Evolutionary conservation across 2,797 vertebrate genomes (phyloP), one percentile per base, ranked within the genome.

Genomic region (Mormyrops boulengeri): DNA sequence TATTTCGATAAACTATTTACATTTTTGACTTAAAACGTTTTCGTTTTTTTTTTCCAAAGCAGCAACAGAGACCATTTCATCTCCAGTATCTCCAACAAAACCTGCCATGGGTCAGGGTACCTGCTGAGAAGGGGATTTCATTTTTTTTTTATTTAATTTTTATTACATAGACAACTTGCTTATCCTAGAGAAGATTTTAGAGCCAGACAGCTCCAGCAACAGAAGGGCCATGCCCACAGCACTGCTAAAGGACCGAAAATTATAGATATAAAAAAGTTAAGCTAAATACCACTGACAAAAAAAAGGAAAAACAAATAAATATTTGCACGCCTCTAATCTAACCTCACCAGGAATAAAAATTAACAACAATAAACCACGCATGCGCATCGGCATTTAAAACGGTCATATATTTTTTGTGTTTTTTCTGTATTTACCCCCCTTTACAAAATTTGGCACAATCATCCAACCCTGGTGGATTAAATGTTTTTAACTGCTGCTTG

Each of bases 1-100:
- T 97, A 97, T 97, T 97, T 97, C 97, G 97, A 99, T 99, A 99
- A 99, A 99, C 97, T 99, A 99, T 99, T 98, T 99, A 99, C 99
- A 99, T 98, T 98, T 99, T 97, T 97, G 97, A 99, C 97, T 99
- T 99, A 97, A 97, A 98, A 97, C 96, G 96, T 96, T 95, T n/a
- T n/a, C n/a, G n/a, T n/a, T n/a, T n/a, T 95, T 95, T 97, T 97
- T 97, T 96, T 97, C 97, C 95, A 97, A 99, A 99, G 98, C 98
- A 99, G 98, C 98, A 98, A 99, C 98, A 98, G 97, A 99, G 97
- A 98, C 98, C 97, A 98, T 97, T 97, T 96, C 93, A 95, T 96
- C 95, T 96, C 96, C 97, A 97, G 96, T 96, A 96, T 98, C 96
- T 96, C 97, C 97, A 98, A 98, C 97, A 96, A 97, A 97, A 97